These are phyloP conservation scores for Nymphalis c-album DNA, from an alignment of 2,888 invertebrate species.

Conservation along the genomic window DNA sequence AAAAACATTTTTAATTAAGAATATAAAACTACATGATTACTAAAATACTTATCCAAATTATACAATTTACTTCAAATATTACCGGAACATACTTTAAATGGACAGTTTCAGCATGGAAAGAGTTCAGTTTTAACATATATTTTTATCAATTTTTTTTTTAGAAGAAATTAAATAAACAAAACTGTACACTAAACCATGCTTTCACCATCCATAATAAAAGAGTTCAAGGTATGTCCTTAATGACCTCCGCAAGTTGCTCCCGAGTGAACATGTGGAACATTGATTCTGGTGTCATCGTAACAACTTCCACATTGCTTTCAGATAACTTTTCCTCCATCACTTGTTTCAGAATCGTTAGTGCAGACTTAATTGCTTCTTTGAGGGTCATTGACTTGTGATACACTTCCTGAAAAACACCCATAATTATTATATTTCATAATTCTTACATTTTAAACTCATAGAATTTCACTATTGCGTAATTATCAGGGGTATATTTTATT, in stretches of 20 bases:
- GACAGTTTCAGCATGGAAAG: conserved; percentile 18
- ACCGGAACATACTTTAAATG: conserved; percentile 43
- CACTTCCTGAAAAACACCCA: conserved; percentile 75
- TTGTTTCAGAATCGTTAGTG: conserved; percentile 97
- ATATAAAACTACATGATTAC: conserved; percentile 10
- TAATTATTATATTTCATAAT: neutral
- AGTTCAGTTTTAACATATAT: conserved; percentile 8
- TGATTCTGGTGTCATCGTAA: conserved; percentile 92
- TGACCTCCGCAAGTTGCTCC: conserved; percentile 95
- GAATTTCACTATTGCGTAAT: too few species aligned
- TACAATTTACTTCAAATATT: conserved; percentile 66
- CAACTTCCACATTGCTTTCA: conserved; percentile 98
- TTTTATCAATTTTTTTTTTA: neutral
- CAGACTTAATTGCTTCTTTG: conserved; percentile 94
- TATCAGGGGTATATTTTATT: too few species aligned
- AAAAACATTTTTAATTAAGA: neutral
- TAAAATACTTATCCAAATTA: conserved; percentile 3
- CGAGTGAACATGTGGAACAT: conserved; percentile 95
- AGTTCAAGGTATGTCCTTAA: conserved; percentile 85
- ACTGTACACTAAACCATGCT: conserved; percentile 36
- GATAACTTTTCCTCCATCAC: conserved; percentile 99
- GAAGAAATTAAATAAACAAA: conserved; percentile 4
- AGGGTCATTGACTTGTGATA: conserved; percentile 94
- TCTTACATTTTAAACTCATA: too few species aligned
- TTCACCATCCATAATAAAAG: conserved; percentile 33